Conservation (phyloP, 2,888 invertebrate species). For the Eueremaeus valkanovi region DNA sequence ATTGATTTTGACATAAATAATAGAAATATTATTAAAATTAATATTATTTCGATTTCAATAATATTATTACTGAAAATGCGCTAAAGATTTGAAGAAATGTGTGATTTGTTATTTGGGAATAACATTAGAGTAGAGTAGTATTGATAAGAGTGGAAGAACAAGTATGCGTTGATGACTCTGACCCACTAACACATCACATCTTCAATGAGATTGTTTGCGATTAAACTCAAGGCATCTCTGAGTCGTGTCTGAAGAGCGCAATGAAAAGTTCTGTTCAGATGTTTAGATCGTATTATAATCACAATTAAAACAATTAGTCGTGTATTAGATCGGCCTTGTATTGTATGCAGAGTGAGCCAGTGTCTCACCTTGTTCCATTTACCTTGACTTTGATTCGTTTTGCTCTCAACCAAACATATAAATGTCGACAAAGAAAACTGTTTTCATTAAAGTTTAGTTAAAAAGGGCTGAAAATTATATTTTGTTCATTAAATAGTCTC, state of each 20-base stretch:
- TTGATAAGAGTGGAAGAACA: conserved; percentile 27
- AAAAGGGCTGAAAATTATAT: background rate
- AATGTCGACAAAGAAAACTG: background rate
- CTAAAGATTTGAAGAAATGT: too few species aligned
- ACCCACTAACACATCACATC: conserved; percentile 32
- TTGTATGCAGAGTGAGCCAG: background rate
- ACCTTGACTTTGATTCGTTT: conserved; percentile 29
- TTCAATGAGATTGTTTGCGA: background rate
- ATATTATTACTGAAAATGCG: too few species aligned
- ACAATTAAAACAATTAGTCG: background rate
- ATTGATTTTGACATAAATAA: too few species aligned
- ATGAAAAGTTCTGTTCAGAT: too few species aligned
- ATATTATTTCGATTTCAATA: too few species aligned
- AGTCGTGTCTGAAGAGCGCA: background rate
- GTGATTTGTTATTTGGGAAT: too few species aligned
- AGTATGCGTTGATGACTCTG: background rate
- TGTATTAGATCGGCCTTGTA: background rate
- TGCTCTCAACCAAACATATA: background rate
- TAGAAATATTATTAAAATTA: background rate
- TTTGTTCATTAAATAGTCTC: background rate
- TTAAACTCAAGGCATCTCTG: background rate
- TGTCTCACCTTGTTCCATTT: conserved; percentile 22
- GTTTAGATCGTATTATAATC: too few species aligned
- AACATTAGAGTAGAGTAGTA: too few species aligned
- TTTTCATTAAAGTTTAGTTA: background rate